These are phyloP conservation scores for Alexandromys fortis DNA, from an alignment of 2,113 vertebrate species.

Conservation along the genomic window DNA sequence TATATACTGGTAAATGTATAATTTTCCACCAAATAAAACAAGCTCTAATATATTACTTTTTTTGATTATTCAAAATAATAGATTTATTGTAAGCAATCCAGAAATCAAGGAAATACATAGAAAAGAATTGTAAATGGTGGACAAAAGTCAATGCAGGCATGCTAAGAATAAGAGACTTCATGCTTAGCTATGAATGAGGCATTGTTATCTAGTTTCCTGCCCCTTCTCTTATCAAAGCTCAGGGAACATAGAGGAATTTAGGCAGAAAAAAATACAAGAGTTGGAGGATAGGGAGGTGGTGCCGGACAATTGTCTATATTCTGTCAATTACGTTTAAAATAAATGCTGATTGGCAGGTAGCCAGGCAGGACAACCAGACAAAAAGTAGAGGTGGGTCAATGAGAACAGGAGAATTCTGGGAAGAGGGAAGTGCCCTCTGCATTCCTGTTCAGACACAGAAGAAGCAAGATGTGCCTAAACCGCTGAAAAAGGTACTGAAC, in stretches of 20 bases:
- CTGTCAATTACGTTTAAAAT: no score
- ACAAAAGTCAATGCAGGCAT: background rate
- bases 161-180: no score
- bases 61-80: background rate
- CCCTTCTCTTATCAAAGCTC: background rate
- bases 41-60: slow-evolving; percentile 24
- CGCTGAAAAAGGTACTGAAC: no score
- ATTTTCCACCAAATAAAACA: background rate
- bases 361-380: no score
- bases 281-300: background rate
- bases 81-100: background rate
- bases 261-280: background rate
- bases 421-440: no score
- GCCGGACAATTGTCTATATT: no score
- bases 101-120: background rate
- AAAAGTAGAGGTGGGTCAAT: no score
- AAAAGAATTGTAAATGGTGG: background rate
- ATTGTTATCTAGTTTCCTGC: background rate
- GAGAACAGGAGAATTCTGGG: no score
- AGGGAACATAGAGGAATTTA: background rate
- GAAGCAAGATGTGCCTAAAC: no score
- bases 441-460: no score
- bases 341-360: no score
- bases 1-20: background rate
- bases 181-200: background rate